These are phyloP conservation scores for Andrena bucephala DNA, from an alignment of 2,888 invertebrate species.

Conservation along the genomic window DNA sequence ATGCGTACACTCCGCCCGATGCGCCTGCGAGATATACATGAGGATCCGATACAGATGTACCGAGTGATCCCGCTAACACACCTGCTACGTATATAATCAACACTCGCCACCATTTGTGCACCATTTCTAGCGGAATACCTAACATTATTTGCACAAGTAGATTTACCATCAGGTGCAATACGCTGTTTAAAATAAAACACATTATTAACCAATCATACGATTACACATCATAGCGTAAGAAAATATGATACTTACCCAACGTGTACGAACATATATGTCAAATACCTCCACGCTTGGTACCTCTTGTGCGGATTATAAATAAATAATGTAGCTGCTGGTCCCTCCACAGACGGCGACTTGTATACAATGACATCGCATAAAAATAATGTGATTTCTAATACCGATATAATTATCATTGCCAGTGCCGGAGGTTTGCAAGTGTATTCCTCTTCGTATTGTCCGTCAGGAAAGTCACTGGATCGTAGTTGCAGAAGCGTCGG, in stretches of 20 bases:
- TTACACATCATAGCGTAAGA: not conserved
- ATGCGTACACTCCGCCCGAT: conserved; percentile 97
- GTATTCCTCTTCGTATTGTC: conserved; percentile 96
- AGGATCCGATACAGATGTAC: conserved; percentile 93
- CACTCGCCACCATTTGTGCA: conserved; percentile 98
- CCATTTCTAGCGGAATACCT: conserved; percentile 98
- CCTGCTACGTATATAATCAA: conserved; percentile 93
- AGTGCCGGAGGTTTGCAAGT: conserved; percentile 96
- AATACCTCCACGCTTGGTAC: conserved; percentile 95
- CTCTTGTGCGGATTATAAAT: conserved; percentile 95
- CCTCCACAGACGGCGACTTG: conserved; percentile 84
- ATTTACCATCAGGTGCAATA: conserved; percentile 95
- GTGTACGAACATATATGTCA: conserved; percentile 98
- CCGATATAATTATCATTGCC: conserved; percentile 95
- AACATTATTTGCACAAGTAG: conserved; percentile 96
- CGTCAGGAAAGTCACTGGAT: conserved; percentile 86
- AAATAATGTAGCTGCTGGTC: conserved; percentile 92
- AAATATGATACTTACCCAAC: conserved; percentile 89
- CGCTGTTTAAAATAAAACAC: conserved; percentile 85
- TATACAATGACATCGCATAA: conserved; percentile 78
- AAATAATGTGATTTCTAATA: conserved; percentile 93
- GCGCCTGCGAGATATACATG: conserved; percentile 95
- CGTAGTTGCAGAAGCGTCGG: conserved; percentile 80
- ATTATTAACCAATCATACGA: not conserved
- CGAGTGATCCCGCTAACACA: conserved; percentile 93